Evolutionary conservation across 1,140 invertebrate species (phyloP).

Genomic region (Matsumurasca onukii): DNA sequence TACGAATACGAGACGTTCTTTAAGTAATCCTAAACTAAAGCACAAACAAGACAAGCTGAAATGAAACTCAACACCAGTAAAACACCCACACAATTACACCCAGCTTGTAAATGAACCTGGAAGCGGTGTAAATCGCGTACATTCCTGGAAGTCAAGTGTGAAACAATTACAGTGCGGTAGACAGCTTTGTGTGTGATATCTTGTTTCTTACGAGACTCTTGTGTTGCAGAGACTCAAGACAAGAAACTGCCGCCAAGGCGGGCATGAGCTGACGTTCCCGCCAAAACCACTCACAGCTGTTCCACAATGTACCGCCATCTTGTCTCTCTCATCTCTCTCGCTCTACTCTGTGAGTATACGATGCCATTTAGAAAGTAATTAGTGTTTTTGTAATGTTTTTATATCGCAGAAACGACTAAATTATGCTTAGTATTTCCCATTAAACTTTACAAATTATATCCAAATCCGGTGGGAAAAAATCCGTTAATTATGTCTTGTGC

Average conservation of each 20-base stretch:
- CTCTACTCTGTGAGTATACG: neutral
- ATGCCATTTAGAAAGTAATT: too few relatives aligned
- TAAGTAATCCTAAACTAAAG: too few relatives aligned
- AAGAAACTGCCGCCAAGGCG: conserved; percentile 19
- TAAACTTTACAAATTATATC: neutral
- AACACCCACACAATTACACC: too few relatives aligned
- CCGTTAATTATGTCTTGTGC: neutral
- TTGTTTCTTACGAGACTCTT: too few relatives aligned
- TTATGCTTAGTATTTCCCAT: neutral
- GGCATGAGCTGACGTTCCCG: conserved; percentile 1
- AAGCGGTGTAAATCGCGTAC: too few relatives aligned
- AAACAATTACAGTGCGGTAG: too few relatives aligned
- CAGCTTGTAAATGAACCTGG: too few relatives aligned
- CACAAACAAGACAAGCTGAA: too few relatives aligned
- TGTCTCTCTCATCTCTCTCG: neutral
- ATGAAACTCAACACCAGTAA: too few relatives aligned
- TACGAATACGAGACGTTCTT: too few relatives aligned
- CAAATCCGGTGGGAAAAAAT: neutral
- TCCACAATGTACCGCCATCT: conserved; percentile 20
- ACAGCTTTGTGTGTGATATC: too few relatives aligned
- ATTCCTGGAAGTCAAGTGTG: too few relatives aligned
- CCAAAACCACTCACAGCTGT: conserved; percentile 6
- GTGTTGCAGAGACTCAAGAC: conserved; percentile 11
- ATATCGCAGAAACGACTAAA: neutral
- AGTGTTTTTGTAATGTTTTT: neutral